Conservation (phyloP, 2,888 invertebrate genomes). For the Hemithea aestivaria region DNA sequence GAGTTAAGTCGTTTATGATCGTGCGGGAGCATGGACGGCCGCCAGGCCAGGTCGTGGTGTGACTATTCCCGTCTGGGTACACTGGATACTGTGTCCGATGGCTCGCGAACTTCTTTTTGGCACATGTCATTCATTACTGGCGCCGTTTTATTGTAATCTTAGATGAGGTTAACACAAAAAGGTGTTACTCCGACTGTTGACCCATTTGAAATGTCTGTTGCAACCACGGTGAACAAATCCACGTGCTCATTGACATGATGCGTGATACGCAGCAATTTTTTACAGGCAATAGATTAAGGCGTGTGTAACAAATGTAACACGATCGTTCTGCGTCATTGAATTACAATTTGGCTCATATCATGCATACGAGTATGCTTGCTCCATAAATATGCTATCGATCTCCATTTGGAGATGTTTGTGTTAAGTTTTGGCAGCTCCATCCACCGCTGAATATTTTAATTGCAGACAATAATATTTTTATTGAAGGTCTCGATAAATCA, state of each 20-base stretch:
- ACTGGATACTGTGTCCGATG: conserved; percentile 61
- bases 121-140: conserved; percentile 59
- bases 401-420: conserved; percentile 42
- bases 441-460: conserved; percentile 28
- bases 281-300: conserved; percentile 34
- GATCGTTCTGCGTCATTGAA: conserved; percentile 44
- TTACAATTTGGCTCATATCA: conserved; percentile 39
- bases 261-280: conserved; percentile 27
- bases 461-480: no score
- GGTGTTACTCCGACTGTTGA: conserved; percentile 3
- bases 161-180: conserved; percentile 14
- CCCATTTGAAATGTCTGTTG: conserved; percentile 19
- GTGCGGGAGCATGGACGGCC: conserved; percentile 57
- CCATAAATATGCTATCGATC: conserved; percentile 35
- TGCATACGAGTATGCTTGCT: conserved; percentile 25
- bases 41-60: conserved; percentile 74
- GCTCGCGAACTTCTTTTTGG: conserved; percentile 55
- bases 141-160: conserved; percentile 45
- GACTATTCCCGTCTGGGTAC: conserved; percentile 77
- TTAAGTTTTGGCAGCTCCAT: conserved; percentile 38
- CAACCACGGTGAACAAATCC: conserved; percentile 24
- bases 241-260: conserved; percentile 33
- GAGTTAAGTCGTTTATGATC: conserved; percentile 48
- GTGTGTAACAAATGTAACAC: conserved; percentile 40
- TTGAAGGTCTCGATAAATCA: no score